Evolutionary conservation across 2,797 vertebrate species (phyloP), one percentile per base, ranked within the genome.

Genomic region (Nannoperca australis): DNA sequence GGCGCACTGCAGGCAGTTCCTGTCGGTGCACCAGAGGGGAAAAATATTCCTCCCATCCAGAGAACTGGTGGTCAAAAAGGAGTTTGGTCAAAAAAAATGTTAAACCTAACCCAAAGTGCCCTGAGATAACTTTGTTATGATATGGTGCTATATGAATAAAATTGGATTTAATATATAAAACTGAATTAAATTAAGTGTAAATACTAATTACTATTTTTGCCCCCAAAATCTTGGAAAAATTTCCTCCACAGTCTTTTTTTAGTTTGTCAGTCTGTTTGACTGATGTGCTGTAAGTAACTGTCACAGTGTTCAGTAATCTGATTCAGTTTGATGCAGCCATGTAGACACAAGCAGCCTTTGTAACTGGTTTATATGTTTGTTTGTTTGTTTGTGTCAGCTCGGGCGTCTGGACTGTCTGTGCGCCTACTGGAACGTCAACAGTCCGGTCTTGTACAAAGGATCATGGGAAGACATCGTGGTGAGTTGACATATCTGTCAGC

Each of bases 341-440:
- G 17, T 18, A 17, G 42, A 44, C 14, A 44, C 17, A 18, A 45
- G 47, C 42, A 0, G 8, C 20, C 18, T 49, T 30, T 12, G 1
- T 40, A 5, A 45, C 30, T 30, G 1, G 12, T 59, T 30, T 44
- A 1, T 66, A 12, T 42, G 14, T 40, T 3, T 36, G 3, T 38
- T n/a, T 56, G 18, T 61, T 54, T 58, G 20, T 45, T 0, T 54
- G 9, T 27, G 0, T 81, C 82, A 89, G 38, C 82, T 99, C 7
- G 93, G 98, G 5, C 91, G 96, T 68, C 94, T 99, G 67, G 96
- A 99, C 60, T 96, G 96, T 88, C 96, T 99, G 58, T 97, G 97
- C 36, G 96, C 94, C 56, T 99, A 99, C 64, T 99, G 97, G 97
- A 99, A 99, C 7, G 94, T 98, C 40, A 88, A 94, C 85, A 96